Percentiles rank a stretch among this genome's conserved stretches.
Conservation (phyloP, 2,888 invertebrate genomes). For the Drosophila lacicola region DNA sequence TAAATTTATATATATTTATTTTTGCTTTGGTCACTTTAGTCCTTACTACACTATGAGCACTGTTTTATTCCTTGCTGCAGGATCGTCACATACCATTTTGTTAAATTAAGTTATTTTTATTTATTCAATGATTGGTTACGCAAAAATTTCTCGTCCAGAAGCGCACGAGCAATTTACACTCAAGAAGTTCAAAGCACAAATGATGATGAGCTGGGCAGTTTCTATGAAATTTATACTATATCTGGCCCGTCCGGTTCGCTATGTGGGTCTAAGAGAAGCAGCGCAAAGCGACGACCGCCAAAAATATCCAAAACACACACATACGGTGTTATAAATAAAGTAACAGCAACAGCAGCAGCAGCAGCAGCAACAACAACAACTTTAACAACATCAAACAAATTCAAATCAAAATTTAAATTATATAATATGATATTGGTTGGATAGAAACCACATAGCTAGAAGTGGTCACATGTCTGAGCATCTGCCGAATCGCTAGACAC, state of each 20-base stretch:
- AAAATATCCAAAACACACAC: slow-evolving; percentile 68
- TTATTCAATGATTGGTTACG: slow-evolving; percentile 21
- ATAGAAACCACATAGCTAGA: slow-evolving; percentile 31
- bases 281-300: slow-evolving; percentile 70
- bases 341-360: slow-evolving; percentile 57
- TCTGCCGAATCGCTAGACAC: slow-evolving; percentile 10
- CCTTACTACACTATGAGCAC: slow-evolving; percentile 34
- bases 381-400: slow-evolving; percentile 68
- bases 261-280: slow-evolving; percentile 77
- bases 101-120: background rate
- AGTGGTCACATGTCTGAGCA: slow-evolving; percentile 40
- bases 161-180: slow-evolving; percentile 78
- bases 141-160: slow-evolving; percentile 74
- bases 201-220: slow-evolving; percentile 83
- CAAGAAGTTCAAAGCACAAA: slow-evolving; percentile 84
- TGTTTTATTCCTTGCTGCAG: slow-evolving; percentile 25
- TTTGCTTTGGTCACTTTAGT: slow-evolving; percentile 11
- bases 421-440: slow-evolving; percentile 55
- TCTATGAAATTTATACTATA: slow-evolving; percentile 84
- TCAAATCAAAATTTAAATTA: slow-evolving; percentile 74
- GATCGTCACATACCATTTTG: slow-evolving; percentile 65
- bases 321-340: slow-evolving; percentile 65
- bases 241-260: slow-evolving; percentile 59
- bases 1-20: slow-evolving; percentile 3
- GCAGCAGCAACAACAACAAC: slow-evolving; percentile 32